These are phyloP conservation scores for Aphyosemion australe DNA, from an alignment of 2,113 vertebrate genomes.

Conservation along the genomic window DNA sequence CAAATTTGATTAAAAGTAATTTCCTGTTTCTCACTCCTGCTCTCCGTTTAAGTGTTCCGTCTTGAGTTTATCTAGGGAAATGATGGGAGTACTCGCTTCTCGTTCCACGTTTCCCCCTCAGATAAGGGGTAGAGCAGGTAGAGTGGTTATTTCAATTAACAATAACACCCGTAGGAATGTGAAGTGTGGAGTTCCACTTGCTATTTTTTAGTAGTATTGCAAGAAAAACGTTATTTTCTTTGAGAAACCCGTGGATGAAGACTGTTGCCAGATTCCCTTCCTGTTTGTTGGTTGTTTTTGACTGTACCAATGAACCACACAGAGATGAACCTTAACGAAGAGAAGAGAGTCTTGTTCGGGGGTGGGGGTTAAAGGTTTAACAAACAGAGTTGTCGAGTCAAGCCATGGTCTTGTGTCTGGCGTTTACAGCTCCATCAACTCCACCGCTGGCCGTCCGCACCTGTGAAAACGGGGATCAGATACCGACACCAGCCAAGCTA, in stretches of 20 bases:
- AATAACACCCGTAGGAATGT: slow-evolving; percentile 8
- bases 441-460: slow-evolving; percentile 34
- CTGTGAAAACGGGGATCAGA: slow-evolving; percentile 50
- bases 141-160: slow-evolving; percentile 7
- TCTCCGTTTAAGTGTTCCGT: neutral
- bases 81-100: slow-evolving; percentile 14
- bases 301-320: slow-evolving; percentile 46
- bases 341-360: slow-evolving; percentile 51
- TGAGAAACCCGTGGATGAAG: too few species aligned
- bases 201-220: neutral
- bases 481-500: slow-evolving; percentile 35
- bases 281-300: slow-evolving; percentile 50
- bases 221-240: neutral
- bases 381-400: slow-evolving; percentile 46
- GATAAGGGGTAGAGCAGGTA: slow-evolving; percentile 6
- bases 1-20: too few species aligned
- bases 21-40: neutral
- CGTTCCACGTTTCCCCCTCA: slow-evolving; percentile 12
- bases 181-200: slow-evolving; percentile 3
- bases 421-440: slow-evolving; percentile 1
- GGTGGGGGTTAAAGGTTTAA: slow-evolving; percentile 54
- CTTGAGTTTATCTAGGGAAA: slow-evolving; percentile 23
- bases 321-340: slow-evolving; percentile 68
- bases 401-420: slow-evolving; percentile 45
- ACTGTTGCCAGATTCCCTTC: too few species aligned